Evolutionary conservation across 2,113 vertebrate genomes (phyloP).

Genomic region (Nothoprocta pentlandii): DNA sequence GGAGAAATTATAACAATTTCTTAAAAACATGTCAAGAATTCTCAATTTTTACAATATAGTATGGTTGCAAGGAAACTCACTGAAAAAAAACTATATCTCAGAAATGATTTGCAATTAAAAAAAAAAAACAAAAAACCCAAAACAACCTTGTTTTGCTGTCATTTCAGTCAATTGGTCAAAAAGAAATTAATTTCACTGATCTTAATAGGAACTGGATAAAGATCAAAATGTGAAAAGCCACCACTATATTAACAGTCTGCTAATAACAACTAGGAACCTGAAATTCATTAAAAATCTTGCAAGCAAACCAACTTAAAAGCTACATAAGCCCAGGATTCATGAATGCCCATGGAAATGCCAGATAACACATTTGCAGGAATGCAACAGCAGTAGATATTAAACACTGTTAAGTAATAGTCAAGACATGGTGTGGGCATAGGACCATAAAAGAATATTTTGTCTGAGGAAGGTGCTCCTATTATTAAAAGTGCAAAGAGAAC

Average conservation of each 20-base stretch:
- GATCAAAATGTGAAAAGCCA: not conserved
- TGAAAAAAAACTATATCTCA: not conserved
- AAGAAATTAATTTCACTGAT: not conserved
- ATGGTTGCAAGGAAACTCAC: not conserved
- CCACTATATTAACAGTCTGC: not conserved
- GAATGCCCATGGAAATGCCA: slow-evolving; percentile 3
- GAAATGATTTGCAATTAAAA: not conserved
- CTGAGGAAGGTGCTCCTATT: slow-evolving; percentile 2
- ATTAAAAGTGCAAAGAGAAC: not conserved
- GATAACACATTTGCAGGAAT: not conserved
- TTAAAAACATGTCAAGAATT: not conserved
- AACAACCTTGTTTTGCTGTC: not conserved
- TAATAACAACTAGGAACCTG: not conserved
- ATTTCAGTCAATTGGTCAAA: not conserved
- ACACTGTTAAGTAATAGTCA: not conserved
- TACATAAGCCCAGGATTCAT: not conserved
- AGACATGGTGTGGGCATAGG: not conserved
- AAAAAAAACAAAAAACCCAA: not conserved
- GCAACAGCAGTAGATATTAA: slow-evolving; percentile 9
- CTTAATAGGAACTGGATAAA: not conserved
- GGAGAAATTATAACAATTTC: not conserved
- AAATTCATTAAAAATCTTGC: slow-evolving; percentile 14
- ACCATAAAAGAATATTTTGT: not conserved
- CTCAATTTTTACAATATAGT: not conserved
- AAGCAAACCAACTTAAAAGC: not conserved